These are phyloP conservation scores for Ceuthmochares aereus DNA, from an alignment of 2,113 vertebrate genomes.

Conservation along the genomic window DNA sequence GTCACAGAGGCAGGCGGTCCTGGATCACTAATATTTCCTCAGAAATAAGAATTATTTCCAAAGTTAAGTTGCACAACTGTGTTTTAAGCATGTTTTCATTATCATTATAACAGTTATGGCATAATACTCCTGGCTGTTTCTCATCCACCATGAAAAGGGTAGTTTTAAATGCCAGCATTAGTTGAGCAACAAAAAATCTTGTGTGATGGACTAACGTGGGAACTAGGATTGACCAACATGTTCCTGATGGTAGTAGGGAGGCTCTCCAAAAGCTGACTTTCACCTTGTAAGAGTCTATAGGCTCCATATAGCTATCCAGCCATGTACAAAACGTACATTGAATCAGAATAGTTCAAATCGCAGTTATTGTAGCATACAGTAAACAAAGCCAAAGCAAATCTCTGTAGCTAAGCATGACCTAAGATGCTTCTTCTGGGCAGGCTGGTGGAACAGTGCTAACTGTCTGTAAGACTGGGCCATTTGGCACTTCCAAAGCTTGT, in stretches of 20 bases:
- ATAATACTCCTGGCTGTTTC: background rate
- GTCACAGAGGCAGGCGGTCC: background rate
- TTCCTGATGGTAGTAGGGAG: background rate
- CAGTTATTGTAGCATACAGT: background rate
- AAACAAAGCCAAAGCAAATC: background rate
- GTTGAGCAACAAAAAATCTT: background rate
- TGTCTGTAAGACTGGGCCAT: background rate
- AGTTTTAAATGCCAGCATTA: background rate
- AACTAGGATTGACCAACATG: background rate
- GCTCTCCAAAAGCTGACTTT: background rate
- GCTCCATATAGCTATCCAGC: background rate
- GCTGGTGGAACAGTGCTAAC: background rate
- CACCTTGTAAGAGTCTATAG: background rate
- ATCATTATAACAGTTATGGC: background rate
- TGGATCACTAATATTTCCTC: background rate
- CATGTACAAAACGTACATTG: background rate
- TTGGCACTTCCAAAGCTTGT: background rate
- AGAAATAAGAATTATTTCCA: background rate
- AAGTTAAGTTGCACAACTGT: background rate
- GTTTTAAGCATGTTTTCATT: background rate
- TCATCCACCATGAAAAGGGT: background rate
- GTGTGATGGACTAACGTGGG: background rate
- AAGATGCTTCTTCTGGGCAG: background rate
- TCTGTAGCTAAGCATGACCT: accelerated
- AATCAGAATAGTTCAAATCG: background rate